phyloP scores from a whole-genome alignment of 2,888 invertebrate species.

The Lathronympha strigana region DNA sequence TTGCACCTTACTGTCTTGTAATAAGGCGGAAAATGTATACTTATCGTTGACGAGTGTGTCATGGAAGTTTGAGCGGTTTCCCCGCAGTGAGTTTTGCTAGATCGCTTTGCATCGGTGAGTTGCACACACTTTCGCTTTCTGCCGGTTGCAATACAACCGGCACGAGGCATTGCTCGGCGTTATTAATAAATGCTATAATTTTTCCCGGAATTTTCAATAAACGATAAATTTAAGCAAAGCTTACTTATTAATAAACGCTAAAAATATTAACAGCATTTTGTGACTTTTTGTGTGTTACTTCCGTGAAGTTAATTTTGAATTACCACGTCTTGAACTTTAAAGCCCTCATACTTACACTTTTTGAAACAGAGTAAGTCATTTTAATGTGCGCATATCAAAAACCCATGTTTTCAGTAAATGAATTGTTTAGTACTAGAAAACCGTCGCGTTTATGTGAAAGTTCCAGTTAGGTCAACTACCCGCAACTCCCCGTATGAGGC shows the following conservation, averaged over 20 bases:
- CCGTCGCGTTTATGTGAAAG: slow-evolving; percentile 3
- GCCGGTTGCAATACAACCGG: background rate
- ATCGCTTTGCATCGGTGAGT: slow-evolving; percentile 8
- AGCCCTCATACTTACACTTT: no score
- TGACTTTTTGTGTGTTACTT: no score
- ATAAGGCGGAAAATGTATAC: no score
- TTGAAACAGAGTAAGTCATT: no score
- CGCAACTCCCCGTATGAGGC: background rate
- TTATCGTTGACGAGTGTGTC: no score
- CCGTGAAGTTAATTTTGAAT: no score
- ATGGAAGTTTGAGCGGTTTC: background rate
- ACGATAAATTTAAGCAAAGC: no score
- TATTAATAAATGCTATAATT: background rate
- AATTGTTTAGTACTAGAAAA: background rate
- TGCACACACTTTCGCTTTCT: slow-evolving; percentile 21
- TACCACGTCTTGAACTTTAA: no score
- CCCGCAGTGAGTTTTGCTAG: background rate
- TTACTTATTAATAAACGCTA: no score
- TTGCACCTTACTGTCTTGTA: no score
- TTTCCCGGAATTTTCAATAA: background rate
- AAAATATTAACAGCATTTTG: no score
- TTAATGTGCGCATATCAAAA: background rate
- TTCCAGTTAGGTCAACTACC: slow-evolving; percentile 7
- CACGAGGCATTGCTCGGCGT: background rate
- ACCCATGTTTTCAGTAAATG: background rate